Evolutionary conservation across 2,888 invertebrate genomes (phyloP), one percentile per base, ranked within the genome.

Genomic region (Myathropa florea): DNA sequence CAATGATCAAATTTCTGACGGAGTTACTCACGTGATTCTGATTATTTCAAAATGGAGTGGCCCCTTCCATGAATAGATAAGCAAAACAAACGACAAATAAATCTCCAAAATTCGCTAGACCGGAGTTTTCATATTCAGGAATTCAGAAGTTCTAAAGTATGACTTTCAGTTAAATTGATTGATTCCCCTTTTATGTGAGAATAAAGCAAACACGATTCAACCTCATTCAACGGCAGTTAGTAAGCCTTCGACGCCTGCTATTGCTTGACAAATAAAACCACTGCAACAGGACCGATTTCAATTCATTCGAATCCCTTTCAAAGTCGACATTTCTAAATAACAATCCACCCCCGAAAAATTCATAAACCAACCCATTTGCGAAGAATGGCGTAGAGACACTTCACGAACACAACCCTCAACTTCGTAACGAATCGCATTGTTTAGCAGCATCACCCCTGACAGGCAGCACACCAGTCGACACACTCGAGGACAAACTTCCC

Each of bases 401-500:
- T 80, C 75, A 84, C 75, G 75, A 67, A 75, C 55, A 68, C 61
- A 67, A 24, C 63, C 61, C 24, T 68, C 30, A 46, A 53, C 28
- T 59, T 33, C 63, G 73, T 77, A 81, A 77, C 81, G 81, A 85
- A 78, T 73, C 64, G 59, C 77, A 76, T 85, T 85, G 81, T 85
- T 73, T 82, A 64, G 7, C 61, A 39, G 33, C 60, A 53, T 10
- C 57, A 57, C 24, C 57, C 24, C 23, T 12, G 24, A 57, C 24
- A 9, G 57, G 24, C 23, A 14, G 46, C 61, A 57, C 36, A 57
- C 36, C 68, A 55, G 63, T 36, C 75, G 72, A 23, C 39, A 53
- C 28, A 81, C 72, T 77, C 70, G 67, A 73, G 10, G 39, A 24
- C 33, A 23, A 68, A 46, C 60, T 64, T 80, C 72, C 72, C 26